Conservation (phyloP, 2,113 vertebrate species). For the Anseranas semipalmata region DNA sequence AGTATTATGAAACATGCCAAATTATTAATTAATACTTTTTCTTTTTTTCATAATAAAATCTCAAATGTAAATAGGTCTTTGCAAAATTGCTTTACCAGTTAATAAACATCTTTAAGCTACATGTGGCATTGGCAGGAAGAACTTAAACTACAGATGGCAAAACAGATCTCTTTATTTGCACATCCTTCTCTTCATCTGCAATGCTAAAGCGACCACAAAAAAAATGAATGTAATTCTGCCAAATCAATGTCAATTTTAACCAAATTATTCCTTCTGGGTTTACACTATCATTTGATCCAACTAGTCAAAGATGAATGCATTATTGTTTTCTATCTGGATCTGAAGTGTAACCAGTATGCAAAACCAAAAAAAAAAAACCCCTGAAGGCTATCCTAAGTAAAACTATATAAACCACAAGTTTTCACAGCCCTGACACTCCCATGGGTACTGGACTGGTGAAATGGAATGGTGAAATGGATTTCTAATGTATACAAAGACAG, state of each 20-base stretch:
- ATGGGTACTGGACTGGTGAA: background rate
- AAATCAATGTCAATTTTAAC: slow-evolving; percentile 66
- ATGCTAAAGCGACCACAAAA: slow-evolving; percentile 63
- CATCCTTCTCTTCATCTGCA: slow-evolving; percentile 76
- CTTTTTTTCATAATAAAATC: background rate
- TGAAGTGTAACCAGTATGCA: background rate
- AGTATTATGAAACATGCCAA: slow-evolving; percentile 6
- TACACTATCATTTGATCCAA: slow-evolving; percentile 50
- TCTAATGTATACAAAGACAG: background rate
- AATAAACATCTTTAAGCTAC: slow-evolving; percentile 72
- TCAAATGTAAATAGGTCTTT: slow-evolving; percentile 30
- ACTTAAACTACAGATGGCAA: slow-evolving; percentile 79
- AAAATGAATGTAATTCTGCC: slow-evolving; percentile 40
- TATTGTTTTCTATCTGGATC: slow-evolving; percentile 15
- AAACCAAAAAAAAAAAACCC: background rate
- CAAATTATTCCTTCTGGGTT: slow-evolving; percentile 57
- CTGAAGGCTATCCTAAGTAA: background rate
- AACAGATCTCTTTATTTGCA: slow-evolving; percentile 83
- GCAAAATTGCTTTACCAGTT: slow-evolving; percentile 42
- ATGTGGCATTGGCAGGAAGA: slow-evolving; percentile 72
- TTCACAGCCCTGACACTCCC: background rate
- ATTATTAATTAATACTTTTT: slow-evolving; percentile 11
- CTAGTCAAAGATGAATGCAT: slow-evolving; percentile 34
- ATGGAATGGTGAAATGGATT: background rate
- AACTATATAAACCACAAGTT: background rate